These are phyloP conservation scores for Anisognathus igniventris DNA, from an alignment of 2,797 vertebrate genomes.

Conservation along the genomic window DNA sequence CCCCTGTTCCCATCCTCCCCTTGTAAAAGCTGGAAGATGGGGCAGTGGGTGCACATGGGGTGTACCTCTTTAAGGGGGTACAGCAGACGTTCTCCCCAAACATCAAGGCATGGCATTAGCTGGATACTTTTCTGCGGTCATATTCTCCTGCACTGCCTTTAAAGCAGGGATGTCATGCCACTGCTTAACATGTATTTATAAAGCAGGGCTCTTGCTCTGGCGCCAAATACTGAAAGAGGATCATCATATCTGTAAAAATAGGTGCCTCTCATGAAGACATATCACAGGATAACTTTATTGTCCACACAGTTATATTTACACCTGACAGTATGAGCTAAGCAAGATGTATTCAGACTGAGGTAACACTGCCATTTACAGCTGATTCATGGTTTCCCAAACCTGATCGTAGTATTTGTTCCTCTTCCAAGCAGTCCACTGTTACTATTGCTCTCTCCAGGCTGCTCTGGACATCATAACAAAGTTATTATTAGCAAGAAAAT, in stretches of 20 bases:
- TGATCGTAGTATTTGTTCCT: neutral
- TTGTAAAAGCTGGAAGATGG: neutral
- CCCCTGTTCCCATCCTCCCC: neutral
- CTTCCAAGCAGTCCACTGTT: conserved; percentile 23
- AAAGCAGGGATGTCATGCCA: neutral
- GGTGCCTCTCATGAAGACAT: neutral
- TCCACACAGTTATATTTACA: conserved; percentile 29
- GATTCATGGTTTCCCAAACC: conserved; percentile 56
- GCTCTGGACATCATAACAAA: conserved; percentile 14
- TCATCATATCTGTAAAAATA: conserved; percentile 41
- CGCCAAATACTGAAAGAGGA: neutral
- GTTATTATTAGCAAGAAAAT: conserved; percentile 17
- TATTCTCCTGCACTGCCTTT: neutral
- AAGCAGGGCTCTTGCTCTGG: neutral
- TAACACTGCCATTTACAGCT: conserved; percentile 29
- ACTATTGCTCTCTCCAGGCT: conserved; percentile 11
- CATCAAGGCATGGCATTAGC: neutral
- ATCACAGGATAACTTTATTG: conserved; percentile 6
- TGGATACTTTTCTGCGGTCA: neutral
- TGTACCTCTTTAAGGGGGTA: neutral
- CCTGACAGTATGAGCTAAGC: conserved; percentile 21
- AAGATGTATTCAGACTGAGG: conserved; percentile 6
- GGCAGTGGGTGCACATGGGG: neutral
- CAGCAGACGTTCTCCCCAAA: neutral
- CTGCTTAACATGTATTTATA: neutral